Base-by-base conservation (phyloP, 2,888 invertebrate genomes). In the Flabesymbios commensalis region DNA sequence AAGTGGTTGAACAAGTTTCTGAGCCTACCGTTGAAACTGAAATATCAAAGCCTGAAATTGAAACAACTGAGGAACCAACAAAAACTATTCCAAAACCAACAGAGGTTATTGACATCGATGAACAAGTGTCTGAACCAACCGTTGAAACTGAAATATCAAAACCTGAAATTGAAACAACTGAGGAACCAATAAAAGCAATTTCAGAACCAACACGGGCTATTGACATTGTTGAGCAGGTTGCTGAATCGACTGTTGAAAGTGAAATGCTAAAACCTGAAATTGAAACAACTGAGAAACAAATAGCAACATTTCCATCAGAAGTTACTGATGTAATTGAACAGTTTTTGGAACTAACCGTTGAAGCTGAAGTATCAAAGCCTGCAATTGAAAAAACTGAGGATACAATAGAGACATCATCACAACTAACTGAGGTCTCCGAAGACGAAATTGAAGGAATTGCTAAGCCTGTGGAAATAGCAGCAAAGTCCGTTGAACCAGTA, bases 271-370 rank as follows among this genome's bases (percentile, higher is more conserved):
- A 54, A 57, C 53, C 29, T 56, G 58, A 43, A 48, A 45, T 73
- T 4, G 65, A 62, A 33, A 72, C 73, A 4, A 29, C 32, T 7
- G 69, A 71, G 52, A 57, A 64, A 1, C 74, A 74, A 2, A 72
- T 74, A n/a, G 72, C 73, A 48, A 70, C 73, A 53, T 57, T 68
- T 33, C 55, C 72, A 10, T 65, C 70, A 41, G 75, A 74, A 42
- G 28, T 28, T 28, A 29, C 22, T 0, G 7, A 55, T 26, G 43
- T 43, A 24, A 28, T 43, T 43, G 45, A 45, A 22, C n/a, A 45
- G 22, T 19, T 26, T 19, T 3, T 7, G 10, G 28, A 55, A 55
- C 4, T 17, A 47, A 5, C 28, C 17, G 1, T 19, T 4, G 43
- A 24, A 26, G 43, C 41, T 19, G 28, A n/a, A 19, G 45, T 19